Conservation (phyloP, 2,113 vertebrate genomes). For the Redunca redunca region DNA sequence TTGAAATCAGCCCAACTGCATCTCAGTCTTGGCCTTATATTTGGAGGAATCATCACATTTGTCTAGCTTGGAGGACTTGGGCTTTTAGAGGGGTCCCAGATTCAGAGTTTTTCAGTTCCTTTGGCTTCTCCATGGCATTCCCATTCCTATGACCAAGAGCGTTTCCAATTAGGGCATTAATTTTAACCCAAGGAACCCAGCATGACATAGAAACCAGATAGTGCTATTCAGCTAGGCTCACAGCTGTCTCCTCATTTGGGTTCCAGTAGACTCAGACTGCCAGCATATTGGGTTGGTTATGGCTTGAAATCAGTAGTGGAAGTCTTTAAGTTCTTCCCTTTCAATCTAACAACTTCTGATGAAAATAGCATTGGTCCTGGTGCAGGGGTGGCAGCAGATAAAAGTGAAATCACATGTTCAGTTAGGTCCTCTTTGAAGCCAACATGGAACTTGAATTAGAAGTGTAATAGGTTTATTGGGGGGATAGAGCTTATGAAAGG, state of each 20-base stretch:
- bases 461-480: background rate
- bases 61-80: background rate
- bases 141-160: conserved; percentile 18
- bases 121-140: background rate
- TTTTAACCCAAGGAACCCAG: conserved; percentile 37
- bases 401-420: background rate
- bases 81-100: conserved; percentile 8
- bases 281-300: background rate
- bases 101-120: conserved; percentile 22
- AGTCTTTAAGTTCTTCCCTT: conserved; percentile 35
- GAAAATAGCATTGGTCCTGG: background rate
- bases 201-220: background rate
- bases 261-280: background rate
- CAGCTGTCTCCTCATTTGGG: background rate
- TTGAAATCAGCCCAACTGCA: background rate
- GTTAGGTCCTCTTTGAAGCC: background rate
- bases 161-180: conserved; percentile 24
- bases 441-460: background rate
- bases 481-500: background rate
- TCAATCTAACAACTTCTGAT: background rate
- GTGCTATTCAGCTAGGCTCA: background rate
- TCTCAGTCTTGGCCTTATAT: conserved; percentile 8
- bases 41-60: conserved; percentile 31
- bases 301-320: conserved; percentile 14
- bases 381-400: background rate